These are phyloP conservation scores for Cercopithecus mona DNA, from an alignment of 2,113 vertebrate genomes.

Conservation along the genomic window DNA sequence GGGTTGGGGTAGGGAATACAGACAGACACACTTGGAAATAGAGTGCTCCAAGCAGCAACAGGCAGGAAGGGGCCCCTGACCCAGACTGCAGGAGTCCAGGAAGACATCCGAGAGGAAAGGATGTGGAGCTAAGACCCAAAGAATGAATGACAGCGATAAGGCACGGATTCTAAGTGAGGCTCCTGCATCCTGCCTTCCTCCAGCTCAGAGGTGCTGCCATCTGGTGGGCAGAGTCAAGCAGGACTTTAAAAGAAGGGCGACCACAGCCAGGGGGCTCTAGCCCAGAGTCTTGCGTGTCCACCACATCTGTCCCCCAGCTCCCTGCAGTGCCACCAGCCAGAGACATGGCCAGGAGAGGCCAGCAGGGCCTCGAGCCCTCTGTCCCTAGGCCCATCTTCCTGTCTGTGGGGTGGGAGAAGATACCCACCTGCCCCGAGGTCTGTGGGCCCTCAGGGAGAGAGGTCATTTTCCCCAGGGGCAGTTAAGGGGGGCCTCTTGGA, in stretches of 20 bases:
- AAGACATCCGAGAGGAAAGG: not conserved
- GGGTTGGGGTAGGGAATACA: too few species aligned
- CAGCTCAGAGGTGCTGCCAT: not conserved
- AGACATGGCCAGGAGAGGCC: not conserved
- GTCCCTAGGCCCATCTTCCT: not conserved
- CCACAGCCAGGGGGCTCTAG: not conserved
- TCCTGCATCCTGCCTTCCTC: not conserved
- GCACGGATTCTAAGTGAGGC: not conserved
- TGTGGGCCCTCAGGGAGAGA: not conserved
- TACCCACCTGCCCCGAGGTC: not conserved
- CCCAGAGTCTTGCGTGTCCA: fast-evolving
- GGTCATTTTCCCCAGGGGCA: not conserved
- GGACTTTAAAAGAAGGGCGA: not conserved
- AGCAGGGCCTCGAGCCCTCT: not conserved
- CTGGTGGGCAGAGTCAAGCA: not conserved
- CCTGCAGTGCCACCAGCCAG: fast-evolving
- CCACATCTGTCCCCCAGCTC: not conserved
- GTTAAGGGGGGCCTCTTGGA: not conserved
- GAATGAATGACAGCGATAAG: too few species aligned
- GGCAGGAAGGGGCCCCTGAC: not conserved
- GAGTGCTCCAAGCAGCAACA: not conserved
- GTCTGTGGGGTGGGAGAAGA: not conserved
- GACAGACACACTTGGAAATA: not conserved
- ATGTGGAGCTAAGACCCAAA: fast-evolving
- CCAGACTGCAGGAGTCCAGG: not conserved